Evolutionary conservation across 2,888 invertebrate genomes (phyloP), one percentile per base, ranked within the genome.

Genomic region (Zaprionus obscuricornis): DNA sequence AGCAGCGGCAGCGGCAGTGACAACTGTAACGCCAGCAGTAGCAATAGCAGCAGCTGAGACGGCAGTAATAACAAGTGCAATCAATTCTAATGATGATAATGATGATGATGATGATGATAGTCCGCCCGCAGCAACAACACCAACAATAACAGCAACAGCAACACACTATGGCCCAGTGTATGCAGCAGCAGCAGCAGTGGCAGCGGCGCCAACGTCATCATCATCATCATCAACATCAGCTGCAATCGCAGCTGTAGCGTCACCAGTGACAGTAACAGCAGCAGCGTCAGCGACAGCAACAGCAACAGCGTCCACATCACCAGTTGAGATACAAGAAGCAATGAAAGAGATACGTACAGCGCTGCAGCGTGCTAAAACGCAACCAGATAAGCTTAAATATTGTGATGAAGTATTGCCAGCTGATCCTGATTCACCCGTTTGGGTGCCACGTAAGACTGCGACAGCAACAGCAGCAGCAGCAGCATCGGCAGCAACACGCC

Each of bases 331-430:
- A 60, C 88, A 90, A 88, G 93, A 95, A 75, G 95, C 95, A 27
- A 94, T 96, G 84, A 95, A 95, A 87, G 96, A 96, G 75, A 96
- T 97, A 77, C 93, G 96, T 45, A 93, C 96, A 82, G 95, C 94
- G 66, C 90, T 96, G 68, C 96, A 93, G 91, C 88, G 88, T 2
- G 90, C 89, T 26, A 90, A 90, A 73, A 82, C 89, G 6, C 87
- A 90, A 52, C 88, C 90, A n/a, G 89, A 89, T 29, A 90, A 89
- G 67, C 65, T 89, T 0, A 89, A 89, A 63, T 86, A 82, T 56
- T 89, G 88, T 54, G 89, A 90, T 64, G 90, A 89, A 43, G 87
- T 89, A 1, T 52, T 89, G 57, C 87, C 88, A 2, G 82, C 83
- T 1, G 88, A 86, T 43, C 86, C 87, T 2, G 89, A 89, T 11